Conservation (phyloP, 2,113 vertebrate genomes). For the Trichomycterus rosablanca region DNA sequence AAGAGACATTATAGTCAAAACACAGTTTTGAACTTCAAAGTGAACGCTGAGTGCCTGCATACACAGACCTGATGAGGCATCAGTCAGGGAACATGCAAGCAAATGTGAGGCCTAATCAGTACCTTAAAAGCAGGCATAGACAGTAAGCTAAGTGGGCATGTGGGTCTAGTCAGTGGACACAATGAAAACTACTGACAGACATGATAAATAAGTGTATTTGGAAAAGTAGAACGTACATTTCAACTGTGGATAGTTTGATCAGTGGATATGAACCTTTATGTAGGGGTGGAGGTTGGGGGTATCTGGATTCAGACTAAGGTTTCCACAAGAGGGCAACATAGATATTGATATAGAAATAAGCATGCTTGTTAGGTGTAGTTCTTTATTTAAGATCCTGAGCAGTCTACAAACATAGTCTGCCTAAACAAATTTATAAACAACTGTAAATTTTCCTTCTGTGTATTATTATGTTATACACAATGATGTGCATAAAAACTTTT, state of each 20-base stretch:
- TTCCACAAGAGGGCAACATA: slow-evolving; percentile 38
- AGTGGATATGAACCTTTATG: not conserved
- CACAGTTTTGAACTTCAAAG: slow-evolving; percentile 36
- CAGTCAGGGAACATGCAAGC: slow-evolving; percentile 13
- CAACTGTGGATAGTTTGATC: slow-evolving; percentile 1
- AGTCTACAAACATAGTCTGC: no score
- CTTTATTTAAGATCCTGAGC: no score
- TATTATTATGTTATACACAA: no score
- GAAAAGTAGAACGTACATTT: slow-evolving; percentile 2
- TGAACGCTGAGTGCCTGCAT: slow-evolving; percentile 27
- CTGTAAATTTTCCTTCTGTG: no score
- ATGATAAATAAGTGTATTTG: not conserved
- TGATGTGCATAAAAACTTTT: no score
- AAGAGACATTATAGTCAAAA: slow-evolving; percentile 43
- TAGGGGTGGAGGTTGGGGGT: not conserved
- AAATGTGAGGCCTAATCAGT: slow-evolving; percentile 32
- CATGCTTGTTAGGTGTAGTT: no score
- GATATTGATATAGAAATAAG: no score
- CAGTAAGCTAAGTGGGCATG: slow-evolving; percentile 13
- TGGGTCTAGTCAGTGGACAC: slow-evolving; percentile 24
- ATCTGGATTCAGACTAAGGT: not conserved
- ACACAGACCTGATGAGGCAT: slow-evolving; percentile 31
- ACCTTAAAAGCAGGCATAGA: slow-evolving; percentile 26
- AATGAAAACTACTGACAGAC: slow-evolving; percentile 12
- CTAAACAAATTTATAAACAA: no score